Percentiles rank a stretch among this genome's conserved stretches.
phyloP scores from a whole-genome alignment of 2,113 vertebrate species.

The Thamnaconus septentrionalis region DNA sequence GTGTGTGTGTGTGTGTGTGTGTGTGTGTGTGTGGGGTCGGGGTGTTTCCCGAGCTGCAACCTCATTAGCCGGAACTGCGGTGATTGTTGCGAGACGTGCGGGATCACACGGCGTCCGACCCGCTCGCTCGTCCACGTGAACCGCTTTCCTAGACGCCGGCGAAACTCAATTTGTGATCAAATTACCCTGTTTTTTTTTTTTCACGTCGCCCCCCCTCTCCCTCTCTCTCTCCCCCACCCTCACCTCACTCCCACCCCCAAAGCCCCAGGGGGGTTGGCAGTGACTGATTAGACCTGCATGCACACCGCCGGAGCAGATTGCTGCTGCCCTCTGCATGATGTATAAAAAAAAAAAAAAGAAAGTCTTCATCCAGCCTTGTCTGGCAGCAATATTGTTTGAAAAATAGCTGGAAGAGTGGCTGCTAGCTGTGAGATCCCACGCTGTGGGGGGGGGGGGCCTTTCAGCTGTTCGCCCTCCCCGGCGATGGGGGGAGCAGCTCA shows the following conservation, averaged over 20 bases:
- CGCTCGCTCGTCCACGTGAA: conserved; percentile 24
- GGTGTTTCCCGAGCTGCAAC: conserved; percentile 33
- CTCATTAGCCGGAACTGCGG: conserved; percentile 45
- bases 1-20: no score
- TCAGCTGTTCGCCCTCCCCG: no score
- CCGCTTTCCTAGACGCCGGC: conserved; percentile 37
- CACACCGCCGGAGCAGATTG: conserved; percentile 42
- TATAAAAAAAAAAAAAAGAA: conserved; percentile 11
- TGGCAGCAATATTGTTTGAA: conserved; percentile 51
- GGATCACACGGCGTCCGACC: conserved; percentile 12
- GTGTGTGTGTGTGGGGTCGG: no score
- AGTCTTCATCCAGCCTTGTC: conserved; percentile 25
- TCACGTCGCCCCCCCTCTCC: neutral
- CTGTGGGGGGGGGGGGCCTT: neutral
- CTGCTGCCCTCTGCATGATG: conserved; percentile 42
- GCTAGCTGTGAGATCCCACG: conserved; percentile 49
- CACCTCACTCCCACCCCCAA: no score
- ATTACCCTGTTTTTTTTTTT: conserved; percentile 39
- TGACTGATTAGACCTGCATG: conserved; percentile 49
- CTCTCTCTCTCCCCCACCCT: no score
- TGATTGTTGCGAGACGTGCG: conserved; percentile 34
- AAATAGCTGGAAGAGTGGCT: conserved; percentile 18
- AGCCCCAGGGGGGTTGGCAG: neutral
- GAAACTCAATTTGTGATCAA: conserved; percentile 39
- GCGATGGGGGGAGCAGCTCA: no score